Percentiles rank a stretch among this genome's conserved stretches.
Evolutionary conservation across 2,888 invertebrate genomes (phyloP).

Genomic region (Nomada fucata): DNA sequence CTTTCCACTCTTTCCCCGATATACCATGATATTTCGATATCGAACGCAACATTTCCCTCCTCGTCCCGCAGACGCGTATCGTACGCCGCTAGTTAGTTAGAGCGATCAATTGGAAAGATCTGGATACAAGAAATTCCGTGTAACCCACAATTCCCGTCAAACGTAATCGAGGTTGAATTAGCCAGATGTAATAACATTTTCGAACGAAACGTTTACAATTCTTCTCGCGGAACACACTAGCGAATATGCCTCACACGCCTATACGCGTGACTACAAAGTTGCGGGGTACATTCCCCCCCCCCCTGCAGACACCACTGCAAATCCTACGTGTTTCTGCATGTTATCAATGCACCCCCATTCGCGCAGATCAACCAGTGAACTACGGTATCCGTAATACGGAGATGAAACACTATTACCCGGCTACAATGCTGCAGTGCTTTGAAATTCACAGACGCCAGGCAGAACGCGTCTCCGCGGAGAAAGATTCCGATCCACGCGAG

Average conservation of each 20-base stretch:
- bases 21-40: not conserved
- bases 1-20: not conserved
- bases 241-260: no score
- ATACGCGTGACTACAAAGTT: no score
- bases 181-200: not conserved
- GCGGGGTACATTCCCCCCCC: not conserved
- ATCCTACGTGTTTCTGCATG: constrained; percentile 19
- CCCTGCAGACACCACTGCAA: not conserved
- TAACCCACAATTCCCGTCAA: no score
- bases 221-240: no score
- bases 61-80: no score
- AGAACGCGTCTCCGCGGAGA: constrained; percentile 28
- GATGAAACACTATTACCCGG: constrained; percentile 47
- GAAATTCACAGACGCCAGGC: constrained; percentile 44
- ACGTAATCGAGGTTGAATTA: not conserved
- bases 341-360: constrained; percentile 22
- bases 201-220: not conserved
- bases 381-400: constrained; percentile 40
- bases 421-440: constrained; percentile 40
- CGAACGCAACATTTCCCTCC: not conserved
- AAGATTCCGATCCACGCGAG: constrained; percentile 54
- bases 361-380: constrained; percentile 8
- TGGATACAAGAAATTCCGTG: no score
- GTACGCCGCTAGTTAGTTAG: no score
- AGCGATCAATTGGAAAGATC: no score